These are phyloP conservation scores for Parelbella ahira DNA, from an alignment of 2,888 invertebrate genomes.

Conservation along the genomic window DNA sequence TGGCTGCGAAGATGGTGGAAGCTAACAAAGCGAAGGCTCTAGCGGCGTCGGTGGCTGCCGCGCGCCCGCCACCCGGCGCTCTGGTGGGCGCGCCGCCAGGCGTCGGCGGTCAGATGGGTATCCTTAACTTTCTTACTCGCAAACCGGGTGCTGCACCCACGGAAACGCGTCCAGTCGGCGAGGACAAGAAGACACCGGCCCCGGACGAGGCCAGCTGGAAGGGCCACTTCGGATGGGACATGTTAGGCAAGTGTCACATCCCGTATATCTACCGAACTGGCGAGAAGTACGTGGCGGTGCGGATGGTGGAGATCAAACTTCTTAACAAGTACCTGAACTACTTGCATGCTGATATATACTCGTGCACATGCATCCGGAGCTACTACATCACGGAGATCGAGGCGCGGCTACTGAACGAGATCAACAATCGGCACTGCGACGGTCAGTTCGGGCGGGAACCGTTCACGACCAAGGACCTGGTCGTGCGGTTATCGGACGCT, in stretches of 20 bases:
- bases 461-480: constrained; percentile 93
- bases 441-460: constrained; percentile 92
- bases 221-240: constrained; percentile 95
- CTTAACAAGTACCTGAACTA: constrained; percentile 93
- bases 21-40: constrained; percentile 85
- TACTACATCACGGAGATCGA: constrained; percentile 96
- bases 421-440: constrained; percentile 95
- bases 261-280: constrained; percentile 92
- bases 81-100: constrained; percentile 55
- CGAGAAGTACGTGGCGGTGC: constrained; percentile 95
- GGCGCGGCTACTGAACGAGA: constrained; percentile 93
- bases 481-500: constrained; percentile 93
- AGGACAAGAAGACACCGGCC: constrained; percentile 68
- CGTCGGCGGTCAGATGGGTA: constrained; percentile 76
- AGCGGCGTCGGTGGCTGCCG: constrained; percentile 72
- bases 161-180: constrained; percentile 51
- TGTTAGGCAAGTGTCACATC: constrained; percentile 90
- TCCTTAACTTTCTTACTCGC: constrained; percentile 82
- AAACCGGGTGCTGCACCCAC: constrained; percentile 52
- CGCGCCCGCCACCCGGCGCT: constrained; percentile 69
- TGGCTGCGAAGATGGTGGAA: constrained; percentile 93
- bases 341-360: constrained; percentile 93
- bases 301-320: constrained; percentile 95
- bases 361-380: constrained; percentile 94
- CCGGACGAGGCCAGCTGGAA: constrained; percentile 88